Evolutionary conservation across 1,140 invertebrate genomes (phyloP).

Genomic region (Adoxophyes honmai): DNA sequence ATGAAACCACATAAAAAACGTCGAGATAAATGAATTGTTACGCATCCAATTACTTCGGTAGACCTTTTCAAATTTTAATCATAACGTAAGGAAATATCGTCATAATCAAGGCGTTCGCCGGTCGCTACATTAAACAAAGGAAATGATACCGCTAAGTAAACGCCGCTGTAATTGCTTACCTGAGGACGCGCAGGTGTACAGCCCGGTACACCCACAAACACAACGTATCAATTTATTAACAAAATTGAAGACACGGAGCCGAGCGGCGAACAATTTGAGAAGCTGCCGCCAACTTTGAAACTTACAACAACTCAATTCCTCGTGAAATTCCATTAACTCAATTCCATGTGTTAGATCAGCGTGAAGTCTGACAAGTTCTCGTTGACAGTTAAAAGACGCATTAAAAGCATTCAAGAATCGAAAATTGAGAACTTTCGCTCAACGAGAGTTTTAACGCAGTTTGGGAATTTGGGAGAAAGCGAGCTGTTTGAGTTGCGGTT

Average conservation of each 20-base stretch:
- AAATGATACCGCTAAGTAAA: slow-evolving; percentile 8
- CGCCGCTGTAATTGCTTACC: background rate
- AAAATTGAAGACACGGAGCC: slow-evolving; percentile 7
- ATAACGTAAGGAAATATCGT: background rate
- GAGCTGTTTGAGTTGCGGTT: slow-evolving; percentile 35
- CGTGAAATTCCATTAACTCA: slow-evolving; percentile 30
- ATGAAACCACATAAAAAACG: too few relatives aligned
- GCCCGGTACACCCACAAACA: too few relatives aligned
- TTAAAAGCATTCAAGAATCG: slow-evolving; percentile 25
- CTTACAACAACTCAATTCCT: slow-evolving; percentile 24
- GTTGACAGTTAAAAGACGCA: slow-evolving; percentile 32
- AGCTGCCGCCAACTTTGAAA: slow-evolving; percentile 21
- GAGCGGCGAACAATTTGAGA: slow-evolving; percentile 20
- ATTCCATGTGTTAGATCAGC: slow-evolving; percentile 30
- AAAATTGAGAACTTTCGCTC: slow-evolving; percentile 24
- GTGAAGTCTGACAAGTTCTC: slow-evolving; percentile 22
- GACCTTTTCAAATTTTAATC: slow-evolving; percentile 11
- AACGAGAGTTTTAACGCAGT: slow-evolving; percentile 27
- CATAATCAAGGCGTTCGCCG: background rate
- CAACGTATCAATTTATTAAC: slow-evolving; percentile 9
- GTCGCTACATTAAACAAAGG: background rate
- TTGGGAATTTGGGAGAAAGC: slow-evolving; percentile 23
- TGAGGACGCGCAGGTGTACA: too few relatives aligned
- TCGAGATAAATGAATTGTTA: slow-evolving; percentile 2
- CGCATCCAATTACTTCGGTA: slow-evolving; percentile 1